A percentile compares a stretch with the other conserved stretches of the same genome.
These are phyloP conservation scores for Synergus laeviventris DNA, from an alignment of 2,888 invertebrate species.

Conservation along the genomic window DNA sequence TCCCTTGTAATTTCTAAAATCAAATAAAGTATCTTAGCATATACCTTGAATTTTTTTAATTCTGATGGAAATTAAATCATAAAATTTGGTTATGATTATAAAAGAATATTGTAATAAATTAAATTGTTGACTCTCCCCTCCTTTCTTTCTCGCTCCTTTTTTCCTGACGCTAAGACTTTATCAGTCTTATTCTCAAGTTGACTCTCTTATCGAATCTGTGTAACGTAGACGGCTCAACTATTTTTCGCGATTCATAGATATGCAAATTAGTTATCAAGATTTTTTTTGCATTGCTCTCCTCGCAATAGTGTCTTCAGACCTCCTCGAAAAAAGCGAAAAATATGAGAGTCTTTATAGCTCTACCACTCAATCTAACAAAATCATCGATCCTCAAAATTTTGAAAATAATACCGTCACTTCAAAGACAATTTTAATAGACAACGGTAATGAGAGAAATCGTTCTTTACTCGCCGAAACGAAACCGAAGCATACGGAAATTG, in stretches of 20 bases:
- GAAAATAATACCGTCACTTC: background rate
- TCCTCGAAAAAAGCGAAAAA: background rate
- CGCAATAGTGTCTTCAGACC: background rate
- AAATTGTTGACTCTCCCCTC: background rate
- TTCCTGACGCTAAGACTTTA: background rate
- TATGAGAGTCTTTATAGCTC: background rate
- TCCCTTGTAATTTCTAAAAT: too few species aligned
- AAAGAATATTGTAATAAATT: background rate
- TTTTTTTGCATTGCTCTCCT: background rate
- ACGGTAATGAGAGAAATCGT: background rate
- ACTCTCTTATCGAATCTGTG: background rate
- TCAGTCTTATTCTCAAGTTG: slow-evolving; percentile 9
- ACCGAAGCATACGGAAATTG: background rate
- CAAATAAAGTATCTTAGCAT: too few species aligned
- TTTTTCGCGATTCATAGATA: background rate
- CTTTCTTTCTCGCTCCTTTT: background rate
- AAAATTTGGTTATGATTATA: background rate
- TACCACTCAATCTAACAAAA: background rate
- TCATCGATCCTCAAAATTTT: background rate
- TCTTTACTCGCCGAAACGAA: background rate
- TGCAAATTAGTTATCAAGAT: background rate
- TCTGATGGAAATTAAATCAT: background rate
- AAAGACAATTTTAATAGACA: background rate
- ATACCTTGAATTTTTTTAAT: too few species aligned
- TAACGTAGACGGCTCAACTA: background rate